These are phyloP conservation scores for Netelia inedita DNA, from an alignment of 2,888 invertebrate genomes.

Conservation along the genomic window DNA sequence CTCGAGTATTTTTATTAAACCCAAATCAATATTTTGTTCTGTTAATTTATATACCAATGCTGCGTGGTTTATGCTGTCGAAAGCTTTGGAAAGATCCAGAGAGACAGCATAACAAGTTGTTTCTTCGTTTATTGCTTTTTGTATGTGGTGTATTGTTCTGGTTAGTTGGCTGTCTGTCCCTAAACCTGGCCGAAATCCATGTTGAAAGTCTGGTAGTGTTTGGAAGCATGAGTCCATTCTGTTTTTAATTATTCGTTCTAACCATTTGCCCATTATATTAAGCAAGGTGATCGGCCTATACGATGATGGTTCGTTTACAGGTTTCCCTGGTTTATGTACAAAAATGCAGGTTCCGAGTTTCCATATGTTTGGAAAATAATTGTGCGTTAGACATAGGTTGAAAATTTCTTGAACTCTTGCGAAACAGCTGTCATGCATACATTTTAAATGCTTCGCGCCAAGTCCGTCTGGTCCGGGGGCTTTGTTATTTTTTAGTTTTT, in stretches of 20 bases:
- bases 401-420: conserved; percentile 19
- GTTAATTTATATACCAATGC: conserved; percentile 38
- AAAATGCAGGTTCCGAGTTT: conserved; percentile 45
- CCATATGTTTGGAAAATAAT: conserved; percentile 41
- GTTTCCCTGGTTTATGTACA: conserved; percentile 35
- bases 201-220: conserved; percentile 46
- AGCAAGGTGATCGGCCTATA: conserved; percentile 54
- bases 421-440: conserved; percentile 23
- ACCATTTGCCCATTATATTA: conserved; percentile 48
- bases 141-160: conserved; percentile 43
- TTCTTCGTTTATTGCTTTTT: conserved; percentile 45
- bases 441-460: conserved; percentile 1
- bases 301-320: conserved; percentile 37
- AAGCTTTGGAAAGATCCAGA: conserved; percentile 51
- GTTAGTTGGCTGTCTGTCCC: conserved; percentile 44
- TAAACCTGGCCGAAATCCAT: conserved; percentile 43
- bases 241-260: conserved; percentile 43
- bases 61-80: conserved; percentile 37
- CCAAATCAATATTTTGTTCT: conserved; percentile 1
- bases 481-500: conserved; percentile 29
- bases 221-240: conserved; percentile 22
- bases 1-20: conserved; percentile 49
- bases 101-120: conserved; percentile 36
- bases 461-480: conserved; percentile 6
- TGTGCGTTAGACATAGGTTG: conserved; percentile 16